Evolutionary conservation across 2,888 invertebrate species (phyloP).

Genomic region (Dolichopus griseipennis): DNA sequence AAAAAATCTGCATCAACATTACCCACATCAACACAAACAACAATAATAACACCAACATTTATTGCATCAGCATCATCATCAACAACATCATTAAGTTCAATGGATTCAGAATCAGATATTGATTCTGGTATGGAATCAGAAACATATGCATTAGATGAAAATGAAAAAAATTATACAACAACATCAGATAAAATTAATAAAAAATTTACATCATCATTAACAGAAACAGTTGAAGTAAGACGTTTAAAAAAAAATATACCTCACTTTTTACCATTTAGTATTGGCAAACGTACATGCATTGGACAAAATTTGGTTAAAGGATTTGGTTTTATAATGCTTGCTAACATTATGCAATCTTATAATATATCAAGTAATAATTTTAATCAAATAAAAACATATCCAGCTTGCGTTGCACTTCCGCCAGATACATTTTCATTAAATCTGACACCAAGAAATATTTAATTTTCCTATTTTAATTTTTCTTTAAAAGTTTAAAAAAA

Average conservation of each 20-base stretch:
- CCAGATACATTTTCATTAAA: slow-evolving; percentile 60
- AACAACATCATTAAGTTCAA: slow-evolving; percentile 21
- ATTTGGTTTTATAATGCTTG: slow-evolving; percentile 64
- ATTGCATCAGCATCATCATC: not conserved
- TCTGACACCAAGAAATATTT: slow-evolving; percentile 45
- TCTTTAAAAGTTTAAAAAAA: not conserved
- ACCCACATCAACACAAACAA: not conserved
- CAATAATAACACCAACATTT: slow-evolving; percentile 10
- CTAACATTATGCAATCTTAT: slow-evolving; percentile 62
- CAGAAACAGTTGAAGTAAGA: slow-evolving; percentile 16
- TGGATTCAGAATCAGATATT: slow-evolving; percentile 45
- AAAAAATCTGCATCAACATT: not conserved
- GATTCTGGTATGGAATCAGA: slow-evolving; percentile 52
- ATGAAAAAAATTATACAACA: slow-evolving; percentile 26
- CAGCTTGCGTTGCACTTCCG: slow-evolving; percentile 66
- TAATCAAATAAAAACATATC: slow-evolving; percentile 49
- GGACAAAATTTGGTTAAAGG: slow-evolving; percentile 72
- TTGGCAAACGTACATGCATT: slow-evolving; percentile 78
- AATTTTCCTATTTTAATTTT: not conserved
- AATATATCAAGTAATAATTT: slow-evolving; percentile 52
- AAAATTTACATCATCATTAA: not conserved
- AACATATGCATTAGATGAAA: slow-evolving; percentile 24
- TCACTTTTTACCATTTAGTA: slow-evolving; percentile 76
- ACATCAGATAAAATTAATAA: slow-evolving; percentile 14
- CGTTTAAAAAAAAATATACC: slow-evolving; percentile 51